Evolutionary conservation across 1,140 invertebrate species (phyloP), one percentile per base, ranked within the genome.

Genomic region (Drosophila paulistorum): DNA sequence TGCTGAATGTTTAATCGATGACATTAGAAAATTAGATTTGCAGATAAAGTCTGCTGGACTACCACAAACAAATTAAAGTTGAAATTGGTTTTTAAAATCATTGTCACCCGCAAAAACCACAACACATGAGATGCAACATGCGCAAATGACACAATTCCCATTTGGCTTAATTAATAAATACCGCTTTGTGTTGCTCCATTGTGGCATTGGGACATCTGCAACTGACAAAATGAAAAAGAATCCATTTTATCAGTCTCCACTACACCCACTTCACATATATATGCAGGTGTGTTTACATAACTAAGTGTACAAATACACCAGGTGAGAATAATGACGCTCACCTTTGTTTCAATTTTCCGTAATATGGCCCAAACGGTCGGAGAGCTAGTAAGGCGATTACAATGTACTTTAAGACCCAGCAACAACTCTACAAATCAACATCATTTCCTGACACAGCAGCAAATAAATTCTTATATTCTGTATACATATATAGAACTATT

Each of bases 101-200:
- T 35, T 57, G n/a, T 33, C 26, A 30, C 30, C 23, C 55, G 11
- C 30, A 14, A 14, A 35, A 57, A 30, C 55, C 55, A 7, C 55
- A 33, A 35, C 26, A 33, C 55, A 33, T 30, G 26, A 14, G 55
- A 35, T 14, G 30, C 26, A 57, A 35, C 55, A 33, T 57, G 55
- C 9, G 7, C 13, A 35, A 57, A 57, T 57, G 55, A 57, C 55
- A 57, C 30, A 62, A 42, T 62, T 45, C 60, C 41, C 41, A 45
- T 45, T 62, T 62, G 60, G 60, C 37, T 62, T 62, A 62, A 62
- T 62, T 62, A 62, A 62, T 62, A 62, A 62, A 62, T 62, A 41
- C 60, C 33, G 37, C 60, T 41, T 62, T 62, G 60, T 62, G 14
- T 62, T 45, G n/a, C 60, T 41, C 37, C 17, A 62, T 51, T 51